phyloP scores from a whole-genome alignment of 2,888 invertebrate species.

The Tenthredo livida region DNA sequence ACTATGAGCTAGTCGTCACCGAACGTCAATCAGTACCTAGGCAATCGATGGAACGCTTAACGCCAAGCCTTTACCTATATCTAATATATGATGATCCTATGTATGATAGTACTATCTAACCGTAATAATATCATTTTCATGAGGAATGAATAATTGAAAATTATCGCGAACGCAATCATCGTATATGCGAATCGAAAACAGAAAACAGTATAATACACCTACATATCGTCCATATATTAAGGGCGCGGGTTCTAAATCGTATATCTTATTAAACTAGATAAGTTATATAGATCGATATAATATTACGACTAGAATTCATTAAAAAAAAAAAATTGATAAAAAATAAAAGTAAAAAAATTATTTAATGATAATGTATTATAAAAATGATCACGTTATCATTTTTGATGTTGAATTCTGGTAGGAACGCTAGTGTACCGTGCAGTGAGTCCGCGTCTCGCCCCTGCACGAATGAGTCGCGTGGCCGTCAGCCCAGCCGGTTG shows the following conservation, averaged over 20 bases:
- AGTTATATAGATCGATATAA: background rate
- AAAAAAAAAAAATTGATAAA: too few species aligned
- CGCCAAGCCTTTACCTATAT: background rate
- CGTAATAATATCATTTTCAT: background rate
- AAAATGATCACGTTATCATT: background rate
- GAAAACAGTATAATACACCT: background rate
- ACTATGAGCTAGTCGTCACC: slow-evolving; percentile 74
- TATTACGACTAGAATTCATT: background rate
- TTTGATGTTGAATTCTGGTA: slow-evolving; percentile 62
- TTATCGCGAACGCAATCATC: too few species aligned
- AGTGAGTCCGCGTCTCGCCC: slow-evolving; percentile 73
- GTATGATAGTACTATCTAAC: background rate
- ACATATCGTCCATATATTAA: background rate
- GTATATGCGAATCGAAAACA: background rate
- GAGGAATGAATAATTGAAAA: background rate
- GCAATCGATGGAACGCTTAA: slow-evolving; percentile 25
- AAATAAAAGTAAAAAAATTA: too few species aligned
- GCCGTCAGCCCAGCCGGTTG: slow-evolving; percentile 75
- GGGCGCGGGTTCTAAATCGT: background rate
- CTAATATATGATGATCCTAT: background rate
- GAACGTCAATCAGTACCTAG: slow-evolving; percentile 60
- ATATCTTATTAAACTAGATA: background rate
- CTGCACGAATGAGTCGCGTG: slow-evolving; percentile 71
- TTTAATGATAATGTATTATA: too few species aligned
- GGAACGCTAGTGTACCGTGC: slow-evolving; percentile 78